Percentiles rank a stretch among this genome's conserved stretches.
Conservation (phyloP, 2,888 invertebrate species). For the Tridacna crocea region DNA sequence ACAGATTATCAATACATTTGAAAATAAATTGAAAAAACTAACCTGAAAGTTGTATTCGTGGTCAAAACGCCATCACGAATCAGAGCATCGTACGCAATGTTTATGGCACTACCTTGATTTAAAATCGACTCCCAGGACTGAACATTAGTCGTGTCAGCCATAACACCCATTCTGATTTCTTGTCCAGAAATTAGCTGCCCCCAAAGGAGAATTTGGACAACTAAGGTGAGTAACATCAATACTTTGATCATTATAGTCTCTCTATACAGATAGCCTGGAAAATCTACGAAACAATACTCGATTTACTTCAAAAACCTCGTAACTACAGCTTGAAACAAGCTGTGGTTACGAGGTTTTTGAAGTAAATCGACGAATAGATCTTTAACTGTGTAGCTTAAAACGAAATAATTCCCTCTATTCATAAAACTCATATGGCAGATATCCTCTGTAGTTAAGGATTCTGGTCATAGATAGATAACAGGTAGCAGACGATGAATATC, state of each 20-base stretch:
- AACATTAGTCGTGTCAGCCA: background rate
- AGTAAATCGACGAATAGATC: no score
- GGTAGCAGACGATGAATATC: background rate
- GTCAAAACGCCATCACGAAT: background rate
- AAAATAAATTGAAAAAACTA: background rate
- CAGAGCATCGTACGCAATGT: conserved; percentile 4
- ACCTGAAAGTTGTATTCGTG: conserved; percentile 1
- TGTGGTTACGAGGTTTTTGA: no score
- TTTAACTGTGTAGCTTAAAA: no score
- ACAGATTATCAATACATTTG: background rate
- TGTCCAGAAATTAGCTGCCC: background rate
- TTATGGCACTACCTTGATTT: conserved; percentile 2
- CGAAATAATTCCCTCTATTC: no score
- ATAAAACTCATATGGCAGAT: no score
- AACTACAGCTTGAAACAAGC: no score
- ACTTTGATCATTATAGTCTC: background rate
- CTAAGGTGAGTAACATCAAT: background rate
- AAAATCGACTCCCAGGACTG: background rate
- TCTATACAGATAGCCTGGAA: no score
- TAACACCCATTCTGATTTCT: background rate
- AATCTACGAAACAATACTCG: background rate
- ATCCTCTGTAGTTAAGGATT: no score
- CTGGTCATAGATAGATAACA: background rate
- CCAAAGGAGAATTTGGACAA: background rate
- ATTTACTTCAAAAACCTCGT: no score